Percentiles rank a stretch among this genome's conserved stretches.
Evolutionary conservation across 2,113 vertebrate genomes (phyloP).

Genomic region (Passerina amoena): DNA sequence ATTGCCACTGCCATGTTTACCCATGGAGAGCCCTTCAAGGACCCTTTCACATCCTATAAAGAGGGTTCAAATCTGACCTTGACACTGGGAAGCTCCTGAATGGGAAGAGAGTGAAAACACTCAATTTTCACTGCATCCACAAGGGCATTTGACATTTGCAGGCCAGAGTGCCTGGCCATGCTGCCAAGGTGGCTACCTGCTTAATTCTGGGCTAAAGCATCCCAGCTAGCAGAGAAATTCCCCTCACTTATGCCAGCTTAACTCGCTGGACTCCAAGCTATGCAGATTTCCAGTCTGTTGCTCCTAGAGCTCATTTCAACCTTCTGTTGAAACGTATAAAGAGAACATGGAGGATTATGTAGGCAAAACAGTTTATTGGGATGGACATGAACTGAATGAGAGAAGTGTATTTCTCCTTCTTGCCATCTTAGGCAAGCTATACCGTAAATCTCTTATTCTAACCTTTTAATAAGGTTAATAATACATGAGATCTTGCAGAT

Average conservation of each 20-base stretch:
- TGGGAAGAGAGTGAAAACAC: not conserved
- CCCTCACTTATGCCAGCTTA: not conserved
- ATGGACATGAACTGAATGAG: not conserved
- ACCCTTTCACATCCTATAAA: accelerated
- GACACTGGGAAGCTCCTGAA: not conserved
- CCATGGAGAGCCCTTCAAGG: accelerated
- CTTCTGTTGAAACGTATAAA: not conserved
- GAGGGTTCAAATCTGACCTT: not conserved
- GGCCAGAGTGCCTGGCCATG: not conserved
- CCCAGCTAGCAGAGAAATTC: not conserved
- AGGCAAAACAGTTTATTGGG: not conserved
- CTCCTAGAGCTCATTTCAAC: not conserved
- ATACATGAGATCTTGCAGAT: not conserved
- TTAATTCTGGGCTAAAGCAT: not conserved
- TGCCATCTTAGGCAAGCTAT: not conserved
- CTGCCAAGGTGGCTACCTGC: not conserved
- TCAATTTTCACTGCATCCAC: accelerated
- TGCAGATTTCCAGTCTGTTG: not conserved
- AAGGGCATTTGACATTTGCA: not conserved
- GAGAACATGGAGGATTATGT: not conserved
- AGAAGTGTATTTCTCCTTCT: not conserved
- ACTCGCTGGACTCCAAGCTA: not conserved
- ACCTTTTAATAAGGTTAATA: not conserved
- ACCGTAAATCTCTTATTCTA: not conserved
- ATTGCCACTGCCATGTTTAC: not conserved